Conservation (phyloP, 2,797 vertebrate genomes). For the Odontamblyopus lacepedii region DNA sequence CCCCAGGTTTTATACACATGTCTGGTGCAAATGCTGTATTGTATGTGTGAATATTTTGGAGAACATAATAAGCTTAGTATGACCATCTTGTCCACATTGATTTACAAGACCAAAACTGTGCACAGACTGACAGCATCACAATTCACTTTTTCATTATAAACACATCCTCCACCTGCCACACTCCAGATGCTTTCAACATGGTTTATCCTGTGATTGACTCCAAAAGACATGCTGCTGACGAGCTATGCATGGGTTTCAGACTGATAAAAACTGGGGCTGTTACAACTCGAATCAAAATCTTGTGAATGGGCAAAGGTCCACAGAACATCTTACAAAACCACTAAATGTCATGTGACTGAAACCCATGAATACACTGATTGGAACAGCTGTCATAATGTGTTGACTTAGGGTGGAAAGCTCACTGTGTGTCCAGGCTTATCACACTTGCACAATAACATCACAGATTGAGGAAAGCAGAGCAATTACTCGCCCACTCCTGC, state of each 20-base stretch:
- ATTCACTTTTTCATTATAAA: conserved; percentile 12
- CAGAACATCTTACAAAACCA: not conserved
- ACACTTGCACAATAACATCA: conserved; percentile 29
- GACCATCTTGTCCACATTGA: conserved; percentile 12
- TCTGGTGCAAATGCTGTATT: not conserved
- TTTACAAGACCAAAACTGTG: not conserved
- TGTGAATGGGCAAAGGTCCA: too few species aligned
- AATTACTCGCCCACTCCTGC: conserved; percentile 16
- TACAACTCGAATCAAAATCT: not conserved
- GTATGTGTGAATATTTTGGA: not conserved
- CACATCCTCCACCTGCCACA: conserved; percentile 2
- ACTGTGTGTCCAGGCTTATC: conserved; percentile 12
- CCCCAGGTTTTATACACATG: not conserved
- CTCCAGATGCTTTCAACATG: conserved; percentile 2
- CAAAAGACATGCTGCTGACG: not conserved
- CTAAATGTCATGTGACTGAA: not conserved
- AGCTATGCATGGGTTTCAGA: not conserved
- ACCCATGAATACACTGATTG: not conserved
- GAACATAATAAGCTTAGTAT: conserved; percentile 11
- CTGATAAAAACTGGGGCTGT: not conserved
- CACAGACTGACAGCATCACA: conserved; percentile 6
- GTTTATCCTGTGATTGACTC: not conserved
- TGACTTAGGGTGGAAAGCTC: conserved; percentile 1
- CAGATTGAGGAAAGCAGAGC: conserved; percentile 21
- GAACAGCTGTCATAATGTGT: conserved; percentile 18